Evolutionary conservation across 2,888 invertebrate species (phyloP), one percentile per base, ranked within the genome.

Genomic region (Pristionchus fissidentatus): DNA sequence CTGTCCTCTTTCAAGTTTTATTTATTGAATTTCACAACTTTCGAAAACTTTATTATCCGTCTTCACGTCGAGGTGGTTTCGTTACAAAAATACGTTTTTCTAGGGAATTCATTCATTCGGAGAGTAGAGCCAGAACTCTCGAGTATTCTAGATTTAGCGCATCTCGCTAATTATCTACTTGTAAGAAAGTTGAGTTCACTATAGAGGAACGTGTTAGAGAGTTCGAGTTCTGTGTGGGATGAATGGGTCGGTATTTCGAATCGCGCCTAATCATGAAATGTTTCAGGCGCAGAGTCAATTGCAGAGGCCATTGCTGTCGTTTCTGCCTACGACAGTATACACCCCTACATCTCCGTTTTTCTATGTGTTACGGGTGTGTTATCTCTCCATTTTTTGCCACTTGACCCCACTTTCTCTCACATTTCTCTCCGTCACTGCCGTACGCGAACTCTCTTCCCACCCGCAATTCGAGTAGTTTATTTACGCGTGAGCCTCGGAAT

Each of bases 301-400:
- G 75, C 75, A 15, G 75, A 75, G 19, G 75, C 75, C 4, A 75
- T 75, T 46, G 43, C 75, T 19, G 15, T 49, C 29, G 29, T 75
- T 46, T 43, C 75, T 13, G 8, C 10, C 75, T 75, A 75, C 46
- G 75, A 75, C 26, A 26, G 13, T 26, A 19, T 75, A 4, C 75
- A 75, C 13, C 75, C 75, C 22, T 75, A 75, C 46, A 75, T 75
- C 26, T 75, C 75, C 32, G 75, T 75, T 8, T 75, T 75, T 26
- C 75, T 75, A 43, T 75, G 75, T 29, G 75, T 75, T 43, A 49
- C 75, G 43, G 75, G 75, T 75, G 26, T n/a, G 75, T 4, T 32
- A 13, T 13, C 38, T 19, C 55, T 22, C 10, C n/a, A 22, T 26
- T 52, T 10, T 57, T 1, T 3, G 13, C 29, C 60, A 26, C 41